phyloP scores from a whole-genome alignment of 2,113 vertebrate genomes.

The Cathartes aura region DNA sequence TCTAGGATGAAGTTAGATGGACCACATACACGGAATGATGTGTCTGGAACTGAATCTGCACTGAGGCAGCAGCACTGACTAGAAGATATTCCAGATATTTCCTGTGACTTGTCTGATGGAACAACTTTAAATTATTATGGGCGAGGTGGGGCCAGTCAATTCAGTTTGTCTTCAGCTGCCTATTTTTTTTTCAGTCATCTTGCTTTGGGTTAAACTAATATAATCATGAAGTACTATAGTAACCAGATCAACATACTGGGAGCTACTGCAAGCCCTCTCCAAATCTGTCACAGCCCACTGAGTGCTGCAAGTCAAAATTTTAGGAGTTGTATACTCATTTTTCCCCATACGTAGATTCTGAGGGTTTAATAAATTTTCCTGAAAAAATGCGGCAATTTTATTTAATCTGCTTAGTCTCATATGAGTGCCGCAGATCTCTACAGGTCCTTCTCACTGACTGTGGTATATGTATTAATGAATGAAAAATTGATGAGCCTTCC shows the following conservation, averaged over 20 bases:
- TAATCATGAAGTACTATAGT: background rate
- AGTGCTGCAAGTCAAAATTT: background rate
- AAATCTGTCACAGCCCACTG: background rate
- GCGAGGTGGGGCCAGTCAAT: background rate
- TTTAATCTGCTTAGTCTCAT: conserved; percentile 20
- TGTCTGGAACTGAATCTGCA: background rate
- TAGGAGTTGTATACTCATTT: background rate
- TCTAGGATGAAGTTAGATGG: background rate
- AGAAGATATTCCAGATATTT: background rate
- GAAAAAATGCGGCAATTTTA: conserved; percentile 21
- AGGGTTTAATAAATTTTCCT: conserved; percentile 31
- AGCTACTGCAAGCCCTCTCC: background rate
- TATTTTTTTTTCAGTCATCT: background rate
- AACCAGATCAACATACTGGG: background rate
- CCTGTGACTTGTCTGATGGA: background rate
- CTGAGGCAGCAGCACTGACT: background rate
- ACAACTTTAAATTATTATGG: background rate
- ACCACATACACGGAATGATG: background rate
- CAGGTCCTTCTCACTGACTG: conserved; percentile 2
- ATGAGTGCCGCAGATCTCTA: background rate
- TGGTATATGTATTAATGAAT: background rate
- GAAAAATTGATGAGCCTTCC: background rate
- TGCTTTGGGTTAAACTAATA: background rate
- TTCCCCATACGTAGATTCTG: background rate
- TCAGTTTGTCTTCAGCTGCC: background rate